Conservation (phyloP, 1,140 invertebrate species). For the Drosophila albomicans region DNA sequence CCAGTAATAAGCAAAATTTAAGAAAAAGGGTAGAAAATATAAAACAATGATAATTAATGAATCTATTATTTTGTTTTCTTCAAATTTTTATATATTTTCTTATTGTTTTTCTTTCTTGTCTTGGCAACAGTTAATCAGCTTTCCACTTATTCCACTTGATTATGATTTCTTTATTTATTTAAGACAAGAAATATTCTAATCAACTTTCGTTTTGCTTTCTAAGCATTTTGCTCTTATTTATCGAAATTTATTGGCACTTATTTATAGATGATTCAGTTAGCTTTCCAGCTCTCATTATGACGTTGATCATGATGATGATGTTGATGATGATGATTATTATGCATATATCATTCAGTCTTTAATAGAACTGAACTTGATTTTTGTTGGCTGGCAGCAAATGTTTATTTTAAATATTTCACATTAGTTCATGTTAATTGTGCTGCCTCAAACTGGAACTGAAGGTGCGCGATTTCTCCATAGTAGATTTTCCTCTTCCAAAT, state of each 20-base stretch:
- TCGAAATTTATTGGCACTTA: slow-evolving; percentile 66
- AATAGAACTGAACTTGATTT: slow-evolving; percentile 63
- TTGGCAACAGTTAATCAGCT: background rate
- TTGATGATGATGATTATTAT: slow-evolving; percentile 17
- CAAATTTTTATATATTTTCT: too few relatives aligned
- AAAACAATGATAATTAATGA: background rate
- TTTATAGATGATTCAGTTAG: slow-evolving; percentile 60
- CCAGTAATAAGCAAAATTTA: too few relatives aligned
- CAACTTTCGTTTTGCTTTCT: slow-evolving; percentile 45
- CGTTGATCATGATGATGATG: slow-evolving; percentile 16
- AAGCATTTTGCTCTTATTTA: slow-evolving; percentile 28
- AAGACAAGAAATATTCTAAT: slow-evolving; percentile 44
- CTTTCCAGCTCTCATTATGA: slow-evolving; percentile 30
- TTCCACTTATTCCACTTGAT: background rate
- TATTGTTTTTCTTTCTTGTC: too few relatives aligned
- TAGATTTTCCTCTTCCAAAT: slow-evolving; percentile 5
- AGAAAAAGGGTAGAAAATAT: too few relatives aligned
- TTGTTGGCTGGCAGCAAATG: slow-evolving; percentile 43
- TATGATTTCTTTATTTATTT: slow-evolving; percentile 37
- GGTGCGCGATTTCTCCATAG: slow-evolving; percentile 40
- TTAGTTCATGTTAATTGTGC: slow-evolving; percentile 69
- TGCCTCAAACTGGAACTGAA: slow-evolving; percentile 59
- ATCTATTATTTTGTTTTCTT: too few relatives aligned
- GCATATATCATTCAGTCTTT: slow-evolving; percentile 31
- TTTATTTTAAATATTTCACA: slow-evolving; percentile 81